Evolutionary conservation across 2,888 invertebrate species (phyloP), one percentile per base, ranked within the genome.

Genomic region (Rhagophthalmus giganteus): DNA sequence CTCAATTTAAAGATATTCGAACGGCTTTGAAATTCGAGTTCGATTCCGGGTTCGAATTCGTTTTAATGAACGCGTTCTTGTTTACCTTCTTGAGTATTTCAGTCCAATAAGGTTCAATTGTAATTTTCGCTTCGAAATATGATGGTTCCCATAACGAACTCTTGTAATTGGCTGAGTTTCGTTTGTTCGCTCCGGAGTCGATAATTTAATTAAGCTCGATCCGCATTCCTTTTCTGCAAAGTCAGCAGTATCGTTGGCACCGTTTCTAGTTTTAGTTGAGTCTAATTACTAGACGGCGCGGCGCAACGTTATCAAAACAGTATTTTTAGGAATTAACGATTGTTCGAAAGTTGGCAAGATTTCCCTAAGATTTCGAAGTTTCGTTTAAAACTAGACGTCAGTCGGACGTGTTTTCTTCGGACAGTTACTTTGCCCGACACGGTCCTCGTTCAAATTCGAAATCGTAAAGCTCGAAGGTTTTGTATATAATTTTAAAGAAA

Each of bases 151-250:
- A 39, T 44, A 40, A 40, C 15, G 30, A 51, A 51, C 28, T 35
- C 14, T 16, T 20, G 40, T 51, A 51, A 51, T 45, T 45, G 30
- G 34, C 35, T 28, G 39, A 51, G 45, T 51, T 51, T 45, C 28
- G 51, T 34, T 39, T 24, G 33, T 45, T 41, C 24, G 20, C 5
- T 25, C 25, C 11, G 6, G 14, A 31, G 41, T 34, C 40, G 32
- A 51, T 51, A 45, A 51, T 40, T 40, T 45, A 51, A 40, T 45
- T 45, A 51, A 40, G 34, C 16, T 11, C 16, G 33, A 44, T 44
- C 42, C 26, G 33, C 32, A 32, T 47, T 9, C 10, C 12, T 30
- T 28, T 10, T 30, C 24, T 20, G 44, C 30, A 42, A 27, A 35
- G 31, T 50, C 44, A 33, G 42, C 31, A 37, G 12, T 30, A 39